phyloP scores from a whole-genome alignment of 2,113 vertebrate genomes.

The Dromaius novaehollandiae region DNA sequence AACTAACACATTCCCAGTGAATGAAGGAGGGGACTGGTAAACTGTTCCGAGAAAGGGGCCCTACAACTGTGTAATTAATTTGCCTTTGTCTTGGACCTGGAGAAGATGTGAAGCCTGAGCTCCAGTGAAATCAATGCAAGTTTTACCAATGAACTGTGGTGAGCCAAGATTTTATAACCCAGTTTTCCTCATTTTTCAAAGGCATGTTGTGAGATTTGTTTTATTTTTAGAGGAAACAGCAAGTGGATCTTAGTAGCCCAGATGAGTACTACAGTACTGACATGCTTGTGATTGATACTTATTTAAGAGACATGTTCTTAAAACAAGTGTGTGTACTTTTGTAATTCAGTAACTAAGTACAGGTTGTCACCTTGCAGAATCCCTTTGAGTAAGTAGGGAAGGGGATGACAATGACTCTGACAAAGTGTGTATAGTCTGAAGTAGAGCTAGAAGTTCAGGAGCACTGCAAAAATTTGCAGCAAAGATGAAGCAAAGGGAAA shows the following conservation, averaged over 20 bases:
- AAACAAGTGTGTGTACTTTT: background rate
- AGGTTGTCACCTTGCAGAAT: background rate
- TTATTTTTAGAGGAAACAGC: background rate
- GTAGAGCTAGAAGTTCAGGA: background rate
- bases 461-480: background rate
- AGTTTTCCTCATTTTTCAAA: background rate
- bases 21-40: background rate
- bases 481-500: background rate
- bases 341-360: background rate
- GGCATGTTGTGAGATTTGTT: background rate
- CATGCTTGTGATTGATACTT: background rate
- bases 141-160: background rate
- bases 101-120: rapidly evolving
- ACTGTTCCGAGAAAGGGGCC: background rate
- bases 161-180: background rate
- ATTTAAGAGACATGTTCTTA: background rate
- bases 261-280: background rate
- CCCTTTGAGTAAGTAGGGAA: background rate
- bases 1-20: background rate
- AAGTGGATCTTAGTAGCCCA: background rate
- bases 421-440: background rate
- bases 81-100: background rate
- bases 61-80: rapidly evolving
- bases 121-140: background rate
- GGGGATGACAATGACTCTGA: background rate